Base-by-base conservation (phyloP, 2,888 invertebrate species). In the Cantharis nigra region DNA sequence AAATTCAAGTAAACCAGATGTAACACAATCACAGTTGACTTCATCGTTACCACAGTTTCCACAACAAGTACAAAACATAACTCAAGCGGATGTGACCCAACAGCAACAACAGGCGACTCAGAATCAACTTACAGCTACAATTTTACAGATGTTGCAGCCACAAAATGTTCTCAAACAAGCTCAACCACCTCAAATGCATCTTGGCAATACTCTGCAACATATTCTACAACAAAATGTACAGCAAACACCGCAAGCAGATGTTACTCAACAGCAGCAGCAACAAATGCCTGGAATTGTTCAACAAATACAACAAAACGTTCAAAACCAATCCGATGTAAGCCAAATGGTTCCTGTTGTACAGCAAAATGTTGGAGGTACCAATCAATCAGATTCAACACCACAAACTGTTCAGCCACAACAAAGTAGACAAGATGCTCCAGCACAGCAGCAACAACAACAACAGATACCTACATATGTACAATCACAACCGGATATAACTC, bases 181-280 rank as follows among this genome's bases (percentile, higher is more conserved):
- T 49, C 49, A 49, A n/a, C 49, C 49, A 49, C 18, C 63, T 78
- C 72, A 64, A 63, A 2, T 65, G 13, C 64, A 72, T 63, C 74
- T 78, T 20, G 83, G 83, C 70, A 78, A 79, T 63, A 80, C 81
- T 63, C 74, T 69, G 62, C 80, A 77, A 73, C 71, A 77, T 9
- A 71, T 70, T 18, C 81, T 81, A 76, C 80, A 81, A 70, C 75
- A 73, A 28, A 63, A 71, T 65, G 16, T 16, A 10, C 71, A 30
- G n/a, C 49, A 49, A 49, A 62, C 33, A 9, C 23, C 64, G 11
- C 71, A 79, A 62, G 70, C 71, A 67, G 75, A 76, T 69, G 79
- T 77, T 64, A 79, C 77, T 10, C 81, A 81, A 28, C 82, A 81
- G 26, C 78, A 81, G 70, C 82, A 81, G 30, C 78, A 81, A 71